A percentile compares a stretch with the other conserved stretches of the same genome.
Conservation (phyloP, 1,140 invertebrate species). For the Drosophila bocki region DNA sequence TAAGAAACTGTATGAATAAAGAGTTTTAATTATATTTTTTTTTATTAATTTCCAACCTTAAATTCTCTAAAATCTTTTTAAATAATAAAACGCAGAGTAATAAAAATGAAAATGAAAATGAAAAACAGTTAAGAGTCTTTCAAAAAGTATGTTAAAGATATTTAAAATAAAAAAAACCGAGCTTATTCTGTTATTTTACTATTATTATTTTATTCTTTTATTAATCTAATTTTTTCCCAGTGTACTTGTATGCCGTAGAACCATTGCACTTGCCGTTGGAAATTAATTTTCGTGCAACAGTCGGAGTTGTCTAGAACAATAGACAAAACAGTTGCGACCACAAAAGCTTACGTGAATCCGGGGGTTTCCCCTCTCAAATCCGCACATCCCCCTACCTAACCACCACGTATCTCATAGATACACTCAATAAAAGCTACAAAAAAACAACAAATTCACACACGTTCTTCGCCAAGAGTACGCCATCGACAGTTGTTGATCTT, state of each 20-base stretch:
- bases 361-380: constrained; percentile 23
- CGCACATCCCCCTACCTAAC: neutral
- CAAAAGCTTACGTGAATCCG: constrained; percentile 58
- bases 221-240: neutral
- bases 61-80: too few relatives aligned
- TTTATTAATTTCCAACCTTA: neutral
- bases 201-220: neutral
- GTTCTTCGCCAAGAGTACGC: constrained; percentile 25
- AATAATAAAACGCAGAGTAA: too few relatives aligned
- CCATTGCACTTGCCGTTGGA: constrained; percentile 77
- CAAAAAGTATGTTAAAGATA: too few relatives aligned
- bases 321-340: constrained; percentile 67
- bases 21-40: too few relatives aligned
- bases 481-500: constrained; percentile 50
- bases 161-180: too few relatives aligned
- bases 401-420: constrained; percentile 23
- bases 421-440: constrained; percentile 57
- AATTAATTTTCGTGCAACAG: constrained; percentile 82
- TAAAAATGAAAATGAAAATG: too few relatives aligned
- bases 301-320: constrained; percentile 74
- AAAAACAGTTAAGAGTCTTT: too few relatives aligned
- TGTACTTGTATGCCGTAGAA: constrained; percentile 4
- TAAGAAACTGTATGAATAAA: neutral
- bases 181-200: neutral
- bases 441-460: constrained; percentile 60